These are phyloP conservation scores for Epinotia nisella DNA, from an alignment of 2,888 invertebrate genomes.

Conservation along the genomic window DNA sequence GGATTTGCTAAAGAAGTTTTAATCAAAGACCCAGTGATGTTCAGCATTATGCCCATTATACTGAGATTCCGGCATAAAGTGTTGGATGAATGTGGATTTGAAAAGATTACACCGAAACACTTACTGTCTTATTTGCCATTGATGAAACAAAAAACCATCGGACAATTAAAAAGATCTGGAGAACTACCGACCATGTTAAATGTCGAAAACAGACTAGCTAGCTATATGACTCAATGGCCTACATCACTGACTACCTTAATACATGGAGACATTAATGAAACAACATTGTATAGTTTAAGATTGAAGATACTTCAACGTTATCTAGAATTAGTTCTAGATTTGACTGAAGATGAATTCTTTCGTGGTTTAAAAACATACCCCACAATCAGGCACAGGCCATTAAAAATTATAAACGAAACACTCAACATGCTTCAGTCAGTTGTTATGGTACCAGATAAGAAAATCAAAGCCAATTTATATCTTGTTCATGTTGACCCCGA, in stretches of 20 bases:
- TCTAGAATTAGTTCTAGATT: slow-evolving; percentile 72
- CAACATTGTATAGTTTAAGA: slow-evolving; percentile 65
- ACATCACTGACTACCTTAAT: slow-evolving; percentile 76
- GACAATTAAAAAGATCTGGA: slow-evolving; percentile 62
- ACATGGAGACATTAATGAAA: slow-evolving; percentile 64
- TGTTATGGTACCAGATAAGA: slow-evolving; percentile 67
- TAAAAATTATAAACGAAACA: slow-evolving; percentile 71
- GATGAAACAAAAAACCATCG: slow-evolving; percentile 67
- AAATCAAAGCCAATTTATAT: slow-evolving; percentile 77
- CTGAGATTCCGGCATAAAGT: slow-evolving; percentile 69
- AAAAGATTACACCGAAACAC: slow-evolving; percentile 56
- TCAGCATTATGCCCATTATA: slow-evolving; percentile 70
- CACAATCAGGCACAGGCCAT: slow-evolving; percentile 76
- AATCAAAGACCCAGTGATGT: slow-evolving; percentile 66
- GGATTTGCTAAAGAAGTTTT: slow-evolving; percentile 63
- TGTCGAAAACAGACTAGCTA: slow-evolving; percentile 74
- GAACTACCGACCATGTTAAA: slow-evolving; percentile 61
- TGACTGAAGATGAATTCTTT: slow-evolving; percentile 69
- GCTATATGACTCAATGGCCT: slow-evolving; percentile 78
- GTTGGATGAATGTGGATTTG: slow-evolving; percentile 75
- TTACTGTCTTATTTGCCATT: slow-evolving; percentile 65
- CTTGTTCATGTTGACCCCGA: slow-evolving; percentile 75
- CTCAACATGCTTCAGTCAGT: slow-evolving; percentile 68
- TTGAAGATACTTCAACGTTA: slow-evolving; percentile 77
- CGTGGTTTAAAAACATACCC: slow-evolving; percentile 75